phyloP scores from a whole-genome alignment of 1,140 invertebrate species.

The Drosophila punjabiensis region DNA sequence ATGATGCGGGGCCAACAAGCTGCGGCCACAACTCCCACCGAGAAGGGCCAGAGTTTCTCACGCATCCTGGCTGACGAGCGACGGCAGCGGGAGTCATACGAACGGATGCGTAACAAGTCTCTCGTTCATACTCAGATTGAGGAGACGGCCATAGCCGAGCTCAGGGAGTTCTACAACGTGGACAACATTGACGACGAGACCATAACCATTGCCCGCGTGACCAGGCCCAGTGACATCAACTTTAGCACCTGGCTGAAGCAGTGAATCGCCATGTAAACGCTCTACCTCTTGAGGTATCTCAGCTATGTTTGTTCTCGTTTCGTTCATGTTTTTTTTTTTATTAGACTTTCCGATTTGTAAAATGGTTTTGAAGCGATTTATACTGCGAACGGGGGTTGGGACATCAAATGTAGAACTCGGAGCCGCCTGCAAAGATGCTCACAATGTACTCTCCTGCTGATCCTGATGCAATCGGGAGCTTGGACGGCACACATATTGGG shows the following conservation, averaged over 20 bases:
- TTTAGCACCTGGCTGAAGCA: conserved; percentile 78
- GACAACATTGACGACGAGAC: conserved; percentile 87
- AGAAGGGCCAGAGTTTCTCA: conserved; percentile 79
- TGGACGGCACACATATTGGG: conserved; percentile 55
- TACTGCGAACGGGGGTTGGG: conserved; percentile 9
- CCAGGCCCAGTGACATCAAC: conserved; percentile 67
- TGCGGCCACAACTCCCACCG: conserved; percentile 2
- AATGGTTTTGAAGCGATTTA: conserved; percentile 10
- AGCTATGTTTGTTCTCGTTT: conserved; percentile 16
- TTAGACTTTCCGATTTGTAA: conserved; percentile 24
- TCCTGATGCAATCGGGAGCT: conserved; percentile 13
- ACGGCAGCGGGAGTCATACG: conserved; percentile 86
- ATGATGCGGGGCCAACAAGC: conserved; percentile 63
- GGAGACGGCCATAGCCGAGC: conserved; percentile 89
- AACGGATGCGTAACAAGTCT: conserved; percentile 87
- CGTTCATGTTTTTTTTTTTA: conserved; percentile 24
- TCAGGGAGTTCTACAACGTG: conserved; percentile 88
- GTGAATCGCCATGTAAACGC: conserved; percentile 28
- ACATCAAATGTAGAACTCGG: conserved; percentile 75
- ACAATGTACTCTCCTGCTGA: conserved; percentile 28
- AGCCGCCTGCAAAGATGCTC: conserved; percentile 67
- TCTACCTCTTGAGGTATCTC: conserved; percentile 4
- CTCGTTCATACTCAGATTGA: conserved; percentile 89
- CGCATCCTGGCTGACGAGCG: conserved; percentile 87
- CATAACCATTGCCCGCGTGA: conserved; percentile 87